Conservation (phyloP, 2,797 vertebrate genomes). For the Myotis findleyi region DNA sequence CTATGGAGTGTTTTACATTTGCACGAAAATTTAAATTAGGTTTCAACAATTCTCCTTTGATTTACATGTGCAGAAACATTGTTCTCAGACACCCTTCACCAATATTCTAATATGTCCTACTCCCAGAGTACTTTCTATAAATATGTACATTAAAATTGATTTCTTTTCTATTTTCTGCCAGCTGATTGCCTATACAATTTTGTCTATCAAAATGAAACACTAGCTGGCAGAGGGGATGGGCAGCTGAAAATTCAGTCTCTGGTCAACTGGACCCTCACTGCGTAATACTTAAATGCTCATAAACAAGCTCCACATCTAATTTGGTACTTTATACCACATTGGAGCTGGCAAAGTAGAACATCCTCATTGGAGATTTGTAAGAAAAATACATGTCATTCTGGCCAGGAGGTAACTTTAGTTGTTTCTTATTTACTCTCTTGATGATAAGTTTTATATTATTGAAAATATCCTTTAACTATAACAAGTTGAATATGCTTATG, state of each 20-base stretch:
- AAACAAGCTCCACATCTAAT: background rate
- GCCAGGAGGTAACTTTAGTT: conserved; percentile 24
- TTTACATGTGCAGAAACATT: conserved; percentile 48
- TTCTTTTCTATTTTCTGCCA: conserved; percentile 61
- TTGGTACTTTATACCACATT: background rate
- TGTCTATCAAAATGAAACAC: background rate
- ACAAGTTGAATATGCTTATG: background rate
- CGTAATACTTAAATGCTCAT: background rate
- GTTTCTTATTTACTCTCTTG: background rate
- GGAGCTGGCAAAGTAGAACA: conserved; percentile 38
- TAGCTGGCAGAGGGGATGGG: background rate
- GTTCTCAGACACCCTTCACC: conserved; percentile 5
- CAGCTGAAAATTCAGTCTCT: background rate
- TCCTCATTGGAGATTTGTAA: conserved; percentile 43
- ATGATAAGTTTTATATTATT: background rate
- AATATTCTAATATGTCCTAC: conserved; percentile 13
- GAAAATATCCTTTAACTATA: conserved; percentile 24
- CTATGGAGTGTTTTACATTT: background rate
- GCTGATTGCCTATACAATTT: conserved; percentile 1
- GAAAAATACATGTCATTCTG: conserved; percentile 56
- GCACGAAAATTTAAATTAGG: conserved; percentile 44
- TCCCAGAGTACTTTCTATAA: conserved; percentile 48
- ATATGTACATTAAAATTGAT: conserved; percentile 59
- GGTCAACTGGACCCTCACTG: background rate
- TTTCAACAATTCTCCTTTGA: conserved; percentile 50